Percentiles rank a stretch among this genome's conserved stretches.
Evolutionary conservation across 2,888 invertebrate genomes (phyloP).

Genomic region (Rhagophthalmus giganteus): DNA sequence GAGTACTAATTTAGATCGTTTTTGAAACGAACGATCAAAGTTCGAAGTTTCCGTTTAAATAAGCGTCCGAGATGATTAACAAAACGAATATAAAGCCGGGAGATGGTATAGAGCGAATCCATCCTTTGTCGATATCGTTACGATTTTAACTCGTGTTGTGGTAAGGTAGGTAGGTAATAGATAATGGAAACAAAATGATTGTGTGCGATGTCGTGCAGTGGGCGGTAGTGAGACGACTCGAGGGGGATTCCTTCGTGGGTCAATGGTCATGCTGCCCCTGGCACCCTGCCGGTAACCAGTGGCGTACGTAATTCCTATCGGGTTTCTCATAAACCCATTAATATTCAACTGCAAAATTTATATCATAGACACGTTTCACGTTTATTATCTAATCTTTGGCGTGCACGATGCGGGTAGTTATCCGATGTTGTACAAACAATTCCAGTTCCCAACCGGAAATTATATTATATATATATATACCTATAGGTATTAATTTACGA

Average conservation of each 20-base stretch:
- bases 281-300: conserved; percentile 32
- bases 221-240: conserved; percentile 22
- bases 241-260: conserved; percentile 35
- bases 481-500: neutral
- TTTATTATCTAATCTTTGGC: conserved; percentile 1
- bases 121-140: conserved; percentile 14
- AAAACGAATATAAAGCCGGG: neutral
- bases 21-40: too few species aligned
- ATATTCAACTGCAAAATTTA: conserved; percentile 1
- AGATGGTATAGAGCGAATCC: neutral
- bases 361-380: neutral
- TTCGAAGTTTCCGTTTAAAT: too few species aligned
- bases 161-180: conserved; percentile 24
- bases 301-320: conserved; percentile 15
- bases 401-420: conserved; percentile 5
- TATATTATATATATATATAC: too few species aligned
- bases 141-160: conserved; percentile 22
- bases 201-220: conserved; percentile 29
- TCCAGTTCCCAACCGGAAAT: neutral
- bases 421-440: neutral
- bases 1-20: too few species aligned
- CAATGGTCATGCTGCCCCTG: conserved; percentile 36
- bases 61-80: too few species aligned
- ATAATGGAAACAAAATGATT: conserved; percentile 22
- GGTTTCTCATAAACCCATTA: conserved; percentile 5